Evolutionary conservation across 2,888 invertebrate genomes (phyloP).

Genomic region (Drosophila colorata): DNA sequence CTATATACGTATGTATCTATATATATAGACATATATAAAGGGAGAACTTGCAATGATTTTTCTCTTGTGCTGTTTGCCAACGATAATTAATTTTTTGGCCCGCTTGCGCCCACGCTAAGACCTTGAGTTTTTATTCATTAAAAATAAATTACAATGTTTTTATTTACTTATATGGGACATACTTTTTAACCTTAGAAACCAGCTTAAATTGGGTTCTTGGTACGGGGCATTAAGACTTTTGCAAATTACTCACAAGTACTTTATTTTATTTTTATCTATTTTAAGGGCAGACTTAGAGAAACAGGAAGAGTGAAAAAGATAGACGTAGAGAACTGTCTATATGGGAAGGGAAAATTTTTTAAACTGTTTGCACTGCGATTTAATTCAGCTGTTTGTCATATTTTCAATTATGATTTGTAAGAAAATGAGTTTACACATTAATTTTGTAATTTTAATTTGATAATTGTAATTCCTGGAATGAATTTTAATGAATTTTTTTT

Average conservation of each 20-base stretch:
- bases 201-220: slow-evolving; percentile 15
- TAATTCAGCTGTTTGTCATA: not conserved
- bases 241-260: slow-evolving; percentile 20
- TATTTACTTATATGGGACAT: slow-evolving; percentile 35
- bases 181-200: slow-evolving; percentile 24
- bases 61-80: slow-evolving; percentile 57
- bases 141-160: slow-evolving; percentile 73
- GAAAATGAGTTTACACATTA: not conserved
- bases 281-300: not conserved
- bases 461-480: not conserved
- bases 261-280: not conserved
- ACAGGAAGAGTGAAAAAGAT: not conserved
- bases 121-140: slow-evolving; percentile 66
- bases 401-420: not conserved
- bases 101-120: slow-evolving; percentile 58
- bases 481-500: no score
- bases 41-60: slow-evolving; percentile 52
- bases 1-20: slow-evolving; percentile 1
- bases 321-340: not conserved
- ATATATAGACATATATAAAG: not conserved
- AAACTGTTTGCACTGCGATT: not conserved
- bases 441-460: not conserved
- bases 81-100: slow-evolving; percentile 73
- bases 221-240: slow-evolving; percentile 13
- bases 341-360: not conserved